These are phyloP conservation scores for Andrena marginata DNA, from an alignment of 2,888 invertebrate species.

Conservation along the genomic window DNA sequence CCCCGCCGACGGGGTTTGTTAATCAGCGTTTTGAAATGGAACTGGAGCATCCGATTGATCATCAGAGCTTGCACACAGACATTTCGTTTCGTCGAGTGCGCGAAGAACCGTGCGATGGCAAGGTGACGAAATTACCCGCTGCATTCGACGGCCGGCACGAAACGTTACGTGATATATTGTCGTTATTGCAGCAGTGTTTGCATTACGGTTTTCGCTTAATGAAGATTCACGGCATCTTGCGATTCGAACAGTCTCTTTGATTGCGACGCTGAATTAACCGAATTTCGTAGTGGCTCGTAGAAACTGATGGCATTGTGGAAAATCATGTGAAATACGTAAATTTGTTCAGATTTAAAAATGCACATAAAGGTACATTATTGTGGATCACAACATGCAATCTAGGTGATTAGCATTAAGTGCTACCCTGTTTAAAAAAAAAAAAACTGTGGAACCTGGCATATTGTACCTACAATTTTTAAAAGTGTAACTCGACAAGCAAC, in stretches of 20 bases:
- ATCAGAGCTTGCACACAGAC: not conserved
- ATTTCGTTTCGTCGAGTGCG: not conserved
- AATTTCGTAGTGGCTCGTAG: not conserved
- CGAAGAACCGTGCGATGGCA: not conserved
- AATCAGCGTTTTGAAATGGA: not conserved
- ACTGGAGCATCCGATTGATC: not conserved
- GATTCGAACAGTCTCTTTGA: constrained; percentile 7
- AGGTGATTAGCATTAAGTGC: no score
- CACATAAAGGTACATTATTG: no score
- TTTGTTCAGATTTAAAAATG: not conserved
- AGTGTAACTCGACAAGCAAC: no score
- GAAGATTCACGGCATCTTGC: not conserved
- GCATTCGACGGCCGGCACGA: not conserved
- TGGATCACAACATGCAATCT: no score
- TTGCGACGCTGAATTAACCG: not conserved
- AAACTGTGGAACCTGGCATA: no score
- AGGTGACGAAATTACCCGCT: not conserved
- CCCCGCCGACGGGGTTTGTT: not conserved
- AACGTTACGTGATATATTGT: constrained; percentile 3
- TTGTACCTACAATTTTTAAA: no score
- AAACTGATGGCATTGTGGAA: not conserved
- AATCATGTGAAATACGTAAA: not conserved
- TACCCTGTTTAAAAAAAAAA: no score
- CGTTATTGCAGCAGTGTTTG: constrained; percentile 10
- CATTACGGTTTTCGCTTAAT: constrained; percentile 6